Evolutionary conservation across 1,140 invertebrate species (phyloP).

Genomic region (Drosophila pandora): DNA sequence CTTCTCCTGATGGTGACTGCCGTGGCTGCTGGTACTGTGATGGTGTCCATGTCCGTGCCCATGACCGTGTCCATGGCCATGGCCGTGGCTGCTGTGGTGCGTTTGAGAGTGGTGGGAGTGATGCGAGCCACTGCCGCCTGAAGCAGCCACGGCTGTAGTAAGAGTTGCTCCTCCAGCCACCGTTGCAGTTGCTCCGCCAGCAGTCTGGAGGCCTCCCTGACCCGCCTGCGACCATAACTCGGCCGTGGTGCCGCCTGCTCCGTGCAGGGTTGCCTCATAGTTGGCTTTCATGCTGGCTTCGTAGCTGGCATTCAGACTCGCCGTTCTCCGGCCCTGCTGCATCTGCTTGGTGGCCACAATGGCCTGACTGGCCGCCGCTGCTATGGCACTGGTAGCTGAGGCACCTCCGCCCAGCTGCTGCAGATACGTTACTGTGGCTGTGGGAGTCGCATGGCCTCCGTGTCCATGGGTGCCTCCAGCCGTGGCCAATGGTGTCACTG

Average conservation of each 20-base stretch:
- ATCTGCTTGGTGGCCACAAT: slow-evolving; percentile 98
- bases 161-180: slow-evolving; percentile 11
- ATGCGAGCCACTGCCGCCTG: slow-evolving; percentile 13
- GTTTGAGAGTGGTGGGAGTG: slow-evolving; percentile 40
- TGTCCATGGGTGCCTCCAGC: slow-evolving; percentile 10
- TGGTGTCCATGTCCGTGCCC: slow-evolving; percentile 24
- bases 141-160: not conserved
- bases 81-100: slow-evolving; percentile 27
- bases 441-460: slow-evolving; percentile 18
- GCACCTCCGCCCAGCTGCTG: slow-evolving; percentile 85
- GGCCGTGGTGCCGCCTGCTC: slow-evolving; percentile 85
- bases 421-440: slow-evolving; percentile 76
- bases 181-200: slow-evolving; percentile 26
- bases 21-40: slow-evolving; percentile 23
- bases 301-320: slow-evolving; percentile 97
- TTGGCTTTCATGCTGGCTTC: slow-evolving; percentile 96
- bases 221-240: slow-evolving; percentile 84
- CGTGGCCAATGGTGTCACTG: slow-evolving; percentile 29
- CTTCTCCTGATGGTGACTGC: slow-evolving; percentile 63
- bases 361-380: slow-evolving; percentile 97
- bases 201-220: slow-evolving; percentile 14
- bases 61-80: slow-evolving; percentile 30
- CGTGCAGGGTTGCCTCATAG: slow-evolving; percentile 91
- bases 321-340: slow-evolving; percentile 96
- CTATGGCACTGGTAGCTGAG: slow-evolving; percentile 91